Evolutionary conservation across 2,113 vertebrate species (phyloP).

Genomic region (Phylloscopus whistleri): DNA sequence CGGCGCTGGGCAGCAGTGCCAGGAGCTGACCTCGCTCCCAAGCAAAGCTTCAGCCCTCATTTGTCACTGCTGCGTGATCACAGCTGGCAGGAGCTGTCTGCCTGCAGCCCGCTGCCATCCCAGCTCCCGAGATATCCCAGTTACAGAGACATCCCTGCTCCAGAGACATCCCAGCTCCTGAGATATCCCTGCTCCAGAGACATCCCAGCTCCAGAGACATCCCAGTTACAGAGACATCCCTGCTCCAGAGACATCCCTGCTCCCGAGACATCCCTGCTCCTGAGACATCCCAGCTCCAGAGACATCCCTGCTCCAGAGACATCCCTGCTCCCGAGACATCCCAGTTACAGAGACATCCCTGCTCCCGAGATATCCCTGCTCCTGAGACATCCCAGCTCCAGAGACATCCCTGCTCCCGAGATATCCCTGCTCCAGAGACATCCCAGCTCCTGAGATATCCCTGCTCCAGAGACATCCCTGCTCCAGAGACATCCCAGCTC

Average conservation of each 20-base stretch:
- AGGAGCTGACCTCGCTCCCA: not conserved
- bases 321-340: not conserved
- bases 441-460: too few relatives aligned
- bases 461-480: too few relatives aligned
- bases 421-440: not conserved
- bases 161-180: not conserved
- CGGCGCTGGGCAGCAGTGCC: not conserved
- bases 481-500: not conserved
- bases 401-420: not conserved
- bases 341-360: not conserved
- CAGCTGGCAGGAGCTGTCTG: not conserved
- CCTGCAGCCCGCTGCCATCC: not conserved
- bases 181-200: not conserved
- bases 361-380: too few relatives aligned
- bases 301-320: too few relatives aligned
- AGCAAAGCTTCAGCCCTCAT: not conserved
- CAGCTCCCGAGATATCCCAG: not conserved
- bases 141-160: not conserved
- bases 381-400: not conserved
- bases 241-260: rapidly evolving
- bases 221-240: not conserved
- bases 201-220: too few relatives aligned
- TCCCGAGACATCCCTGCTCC: not conserved
- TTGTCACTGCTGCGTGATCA: not conserved
- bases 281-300: too few relatives aligned